Conservation (phyloP, 2,888 invertebrate genomes). For the Ligdia adustata region DNA sequence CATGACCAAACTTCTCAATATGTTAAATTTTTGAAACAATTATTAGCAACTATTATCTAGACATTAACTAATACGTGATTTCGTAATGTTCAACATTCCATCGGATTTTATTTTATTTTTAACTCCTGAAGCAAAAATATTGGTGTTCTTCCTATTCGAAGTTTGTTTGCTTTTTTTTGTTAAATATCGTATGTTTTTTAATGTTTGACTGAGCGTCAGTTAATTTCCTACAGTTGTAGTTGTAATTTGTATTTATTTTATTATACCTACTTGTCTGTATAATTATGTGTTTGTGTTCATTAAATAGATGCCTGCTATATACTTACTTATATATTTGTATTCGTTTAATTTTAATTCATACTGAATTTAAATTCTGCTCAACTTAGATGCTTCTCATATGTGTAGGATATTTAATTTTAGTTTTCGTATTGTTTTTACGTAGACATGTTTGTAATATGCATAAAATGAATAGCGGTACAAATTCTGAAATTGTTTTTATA, state of each 20-base stretch:
- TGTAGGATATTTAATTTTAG: neutral
- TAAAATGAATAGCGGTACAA: slow-evolving; percentile 57
- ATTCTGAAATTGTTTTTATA: slow-evolving; percentile 69
- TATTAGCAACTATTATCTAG: neutral
- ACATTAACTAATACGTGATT: neutral
- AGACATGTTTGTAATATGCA: slow-evolving; percentile 15
- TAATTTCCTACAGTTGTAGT: too few relatives aligned
- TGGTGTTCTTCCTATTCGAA: too few relatives aligned
- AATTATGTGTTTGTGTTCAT: too few relatives aligned
- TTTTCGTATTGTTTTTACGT: neutral
- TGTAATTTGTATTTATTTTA: too few relatives aligned
- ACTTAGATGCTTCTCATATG: slow-evolving; percentile 25
- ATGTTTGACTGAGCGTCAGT: too few relatives aligned
- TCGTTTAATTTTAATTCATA: neutral
- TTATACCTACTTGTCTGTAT: too few relatives aligned
- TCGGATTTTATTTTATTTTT: too few relatives aligned
- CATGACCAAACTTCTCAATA: slow-evolving; percentile 19
- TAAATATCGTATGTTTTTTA: too few relatives aligned
- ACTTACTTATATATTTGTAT: neutral
- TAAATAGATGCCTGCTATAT: too few relatives aligned
- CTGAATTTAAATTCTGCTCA: neutral
- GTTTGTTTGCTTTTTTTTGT: too few relatives aligned
- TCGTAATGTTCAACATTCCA: neutral
- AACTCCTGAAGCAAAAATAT: too few relatives aligned
- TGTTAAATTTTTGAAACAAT: neutral